Conservation (phyloP, 2,113 vertebrate species). For the Drymodes brunneopygia region DNA sequence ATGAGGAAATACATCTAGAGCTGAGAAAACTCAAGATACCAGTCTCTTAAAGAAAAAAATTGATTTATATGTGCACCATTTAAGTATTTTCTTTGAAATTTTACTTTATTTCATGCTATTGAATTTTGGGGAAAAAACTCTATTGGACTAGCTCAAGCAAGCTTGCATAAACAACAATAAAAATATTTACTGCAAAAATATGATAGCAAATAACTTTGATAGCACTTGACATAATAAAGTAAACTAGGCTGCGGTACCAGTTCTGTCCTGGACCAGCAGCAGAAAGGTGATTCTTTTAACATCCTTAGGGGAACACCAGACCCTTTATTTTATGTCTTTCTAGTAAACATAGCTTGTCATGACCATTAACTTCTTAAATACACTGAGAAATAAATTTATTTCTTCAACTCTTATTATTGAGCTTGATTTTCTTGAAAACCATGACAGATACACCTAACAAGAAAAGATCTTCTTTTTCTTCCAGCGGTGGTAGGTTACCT, state of each 20-base stretch:
- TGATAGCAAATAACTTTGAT: background rate
- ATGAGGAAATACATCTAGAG: background rate
- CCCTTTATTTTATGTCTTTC: background rate
- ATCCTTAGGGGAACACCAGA: background rate
- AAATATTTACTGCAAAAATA: background rate
- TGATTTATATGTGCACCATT: background rate
- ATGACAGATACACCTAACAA: accelerated
- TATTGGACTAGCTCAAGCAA: background rate
- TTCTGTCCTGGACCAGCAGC: background rate
- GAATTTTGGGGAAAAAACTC: background rate
- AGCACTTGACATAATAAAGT: background rate
- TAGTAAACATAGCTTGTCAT: background rate
- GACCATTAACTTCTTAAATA: background rate
- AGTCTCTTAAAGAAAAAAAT: background rate
- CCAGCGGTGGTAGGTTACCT: background rate
- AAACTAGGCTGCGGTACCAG: accelerated
- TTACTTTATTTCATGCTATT: background rate
- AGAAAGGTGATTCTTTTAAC: background rate
- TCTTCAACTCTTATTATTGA: background rate
- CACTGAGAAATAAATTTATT: background rate
- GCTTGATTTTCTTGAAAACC: background rate
- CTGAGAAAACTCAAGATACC: background rate
- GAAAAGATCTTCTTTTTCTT: background rate
- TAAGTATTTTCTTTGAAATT: background rate
- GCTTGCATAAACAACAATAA: background rate